Percentiles rank a stretch among this genome's conserved stretches.
Conservation (phyloP, 2,113 vertebrate species). For the Gambusia holbrooki region DNA sequence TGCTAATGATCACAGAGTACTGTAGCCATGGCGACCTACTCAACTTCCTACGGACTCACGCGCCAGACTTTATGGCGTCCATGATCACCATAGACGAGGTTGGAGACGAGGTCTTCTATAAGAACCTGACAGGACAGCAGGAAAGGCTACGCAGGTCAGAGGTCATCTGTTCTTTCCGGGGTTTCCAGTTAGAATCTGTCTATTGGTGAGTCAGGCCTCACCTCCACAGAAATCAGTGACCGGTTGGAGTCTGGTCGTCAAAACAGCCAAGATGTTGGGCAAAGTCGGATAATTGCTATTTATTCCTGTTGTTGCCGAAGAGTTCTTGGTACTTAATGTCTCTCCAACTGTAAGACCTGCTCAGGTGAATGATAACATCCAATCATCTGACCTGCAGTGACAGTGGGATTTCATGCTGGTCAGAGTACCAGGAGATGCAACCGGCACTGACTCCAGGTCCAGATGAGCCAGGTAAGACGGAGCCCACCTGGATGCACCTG, state of each 20-base stretch:
- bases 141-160: constrained; percentile 56
- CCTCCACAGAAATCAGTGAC: too few species aligned
- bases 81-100: constrained; percentile 73
- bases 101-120: constrained; percentile 81
- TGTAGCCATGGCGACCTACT: constrained; percentile 93
- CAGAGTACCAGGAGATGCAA: constrained; percentile 88
- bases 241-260: not conserved
- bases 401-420: constrained; percentile 85
- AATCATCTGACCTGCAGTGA: constrained; percentile 73
- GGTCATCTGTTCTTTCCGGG: not conserved
- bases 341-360: not conserved
- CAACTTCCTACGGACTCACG: constrained; percentile 88
- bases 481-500: not conserved
- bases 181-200: not conserved
- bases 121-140: constrained; percentile 77
- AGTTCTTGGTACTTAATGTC: not conserved
- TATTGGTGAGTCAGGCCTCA: not conserved
- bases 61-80: constrained; percentile 83
- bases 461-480: constrained; percentile 24
- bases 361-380: not conserved
- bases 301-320: not conserved
- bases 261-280: not conserved
- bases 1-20: constrained; percentile 97
- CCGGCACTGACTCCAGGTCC: constrained; percentile 63
- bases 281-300: not conserved